Base-by-base conservation (phyloP, 2,888 invertebrate species). In the Lasioglossum leucozonium region DNA sequence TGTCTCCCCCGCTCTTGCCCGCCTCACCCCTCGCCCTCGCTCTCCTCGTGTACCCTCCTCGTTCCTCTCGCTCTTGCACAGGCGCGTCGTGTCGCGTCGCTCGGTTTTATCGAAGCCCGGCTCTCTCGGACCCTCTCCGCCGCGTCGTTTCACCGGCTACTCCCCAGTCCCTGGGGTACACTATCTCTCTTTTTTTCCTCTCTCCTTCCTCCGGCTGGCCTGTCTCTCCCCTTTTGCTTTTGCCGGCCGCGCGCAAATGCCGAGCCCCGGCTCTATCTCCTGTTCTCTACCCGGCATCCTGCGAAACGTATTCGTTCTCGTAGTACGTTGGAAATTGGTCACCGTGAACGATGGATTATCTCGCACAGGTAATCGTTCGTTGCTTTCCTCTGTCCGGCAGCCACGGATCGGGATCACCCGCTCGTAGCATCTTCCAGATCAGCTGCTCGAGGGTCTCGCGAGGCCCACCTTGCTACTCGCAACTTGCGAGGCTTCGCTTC, bases 1-100 rank as follows among this genome's bases (percentile, higher is more conserved):
- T 81, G 84, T 85, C 87, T 85, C 88, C 87, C 80, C 75, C 79
- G 65, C 90, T 90, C 89, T 89, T n/a, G 87, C 22, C 22, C 22
- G 22, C 3, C 6, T 10, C 51, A 13, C 47, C 4, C 44, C 13
- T 47, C 47, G 0, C 85, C 78, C 88, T 83, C 77, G 91, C 90
- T 90, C 89, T 89, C 85, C 34, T 30, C 8, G 18, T 10, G 72
- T 77, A 78, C 30, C 30, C 88, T 78, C 76, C 40, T 73, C 75
- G 79, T 71, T 76, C 85, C 80, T 85, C 79, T 26, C 71, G 40
- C 76, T 55, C 47, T 51, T 51, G 10, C 51, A 22, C 51, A 51
- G 51, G 51, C 51, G 51, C 51, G 22, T 51, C 51, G 51, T 22
- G 22, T 51, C 51, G 51, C 51, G 62, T 47, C 72, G 47, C 22